Conservation (phyloP, 35 echinoderm and acorn worm species). For the Hemicentrotus pulcherrimus region DNA sequence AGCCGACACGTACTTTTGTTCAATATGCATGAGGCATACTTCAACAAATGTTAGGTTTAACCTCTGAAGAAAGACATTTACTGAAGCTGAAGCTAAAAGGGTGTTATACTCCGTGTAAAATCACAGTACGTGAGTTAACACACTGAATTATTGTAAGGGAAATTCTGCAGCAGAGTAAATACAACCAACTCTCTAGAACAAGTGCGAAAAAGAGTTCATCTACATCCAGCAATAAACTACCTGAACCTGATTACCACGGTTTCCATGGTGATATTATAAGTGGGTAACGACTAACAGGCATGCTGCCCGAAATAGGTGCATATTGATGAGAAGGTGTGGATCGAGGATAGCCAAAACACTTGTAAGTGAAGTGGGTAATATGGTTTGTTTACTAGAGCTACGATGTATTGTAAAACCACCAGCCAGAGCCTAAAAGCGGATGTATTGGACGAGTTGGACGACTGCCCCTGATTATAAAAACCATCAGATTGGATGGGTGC, state of each 20-base stretch:
- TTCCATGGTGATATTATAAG: not conserved
- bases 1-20: too few relatives aligned
- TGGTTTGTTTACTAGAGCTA: not conserved
- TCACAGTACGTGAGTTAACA: too few relatives aligned
- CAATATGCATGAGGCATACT: too few relatives aligned
- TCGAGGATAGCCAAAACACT: not conserved
- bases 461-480: too few relatives aligned
- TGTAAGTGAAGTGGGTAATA: not conserved
- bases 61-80: too few relatives aligned
- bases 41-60: too few relatives aligned
- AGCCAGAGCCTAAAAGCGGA: too few relatives aligned
- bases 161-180: not conserved
- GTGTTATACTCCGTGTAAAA: too few relatives aligned
- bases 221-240: not conserved
- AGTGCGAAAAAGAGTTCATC: not conserved
- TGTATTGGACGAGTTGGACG: too few relatives aligned
- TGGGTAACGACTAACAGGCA: not conserved
- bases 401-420: not conserved
- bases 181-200: not conserved
- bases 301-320: not conserved
- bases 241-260: not conserved
- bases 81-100: too few relatives aligned
- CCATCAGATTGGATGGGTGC: too few relatives aligned
- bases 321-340: not conserved
- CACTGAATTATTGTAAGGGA: too few relatives aligned